These are phyloP conservation scores for Nibea albiflora DNA, from an alignment of 2,113 vertebrate species.

Conservation along the genomic window DNA sequence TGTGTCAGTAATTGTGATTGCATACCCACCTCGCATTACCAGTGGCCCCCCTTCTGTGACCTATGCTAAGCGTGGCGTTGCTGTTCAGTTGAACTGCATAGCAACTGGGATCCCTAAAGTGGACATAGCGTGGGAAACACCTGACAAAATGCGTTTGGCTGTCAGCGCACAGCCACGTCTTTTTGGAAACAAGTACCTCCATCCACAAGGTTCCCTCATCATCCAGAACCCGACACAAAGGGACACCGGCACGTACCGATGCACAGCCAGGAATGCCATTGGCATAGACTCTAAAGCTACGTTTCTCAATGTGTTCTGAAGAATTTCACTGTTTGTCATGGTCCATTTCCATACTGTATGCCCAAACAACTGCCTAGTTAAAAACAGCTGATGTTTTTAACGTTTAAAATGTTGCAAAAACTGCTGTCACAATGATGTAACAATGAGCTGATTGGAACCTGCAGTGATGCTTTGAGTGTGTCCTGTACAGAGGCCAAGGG, in stretches of 20 bases:
- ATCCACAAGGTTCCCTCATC: slow-evolving; percentile 91
- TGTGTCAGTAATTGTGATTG: slow-evolving; percentile 87
- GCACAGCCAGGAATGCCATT: slow-evolving; percentile 90
- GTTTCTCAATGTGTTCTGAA: slow-evolving; percentile 90
- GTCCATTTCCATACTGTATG: slow-evolving; percentile 37
- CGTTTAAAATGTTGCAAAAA: slow-evolving; percentile 45
- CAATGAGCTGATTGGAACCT: slow-evolving; percentile 11
- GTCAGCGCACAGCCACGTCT: slow-evolving; percentile 86
- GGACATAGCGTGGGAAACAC: slow-evolving; percentile 92
- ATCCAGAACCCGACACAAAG: slow-evolving; percentile 87
- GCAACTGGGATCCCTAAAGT: slow-evolving; percentile 88
- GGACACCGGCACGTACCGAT: slow-evolving; percentile 91
- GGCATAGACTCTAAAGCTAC: slow-evolving; percentile 91
- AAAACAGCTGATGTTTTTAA: slow-evolving; percentile 68
- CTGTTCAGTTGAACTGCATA: slow-evolving; percentile 88
- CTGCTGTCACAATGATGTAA: slow-evolving; percentile 55
- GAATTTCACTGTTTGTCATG: background rate
- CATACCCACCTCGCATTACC: slow-evolving; percentile 90
- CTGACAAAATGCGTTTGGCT: slow-evolving; percentile 85
- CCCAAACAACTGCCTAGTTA: slow-evolving; percentile 75
- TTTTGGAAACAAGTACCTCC: slow-evolving; percentile 91
- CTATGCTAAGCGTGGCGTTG: slow-evolving; percentile 87
- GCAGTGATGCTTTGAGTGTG: slow-evolving; percentile 4
- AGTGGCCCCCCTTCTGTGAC: slow-evolving; percentile 86
- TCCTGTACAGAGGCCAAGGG: background rate